Conservation (phyloP, 92 coral and sea anemone species). For the Phenganax marumi region DNA sequence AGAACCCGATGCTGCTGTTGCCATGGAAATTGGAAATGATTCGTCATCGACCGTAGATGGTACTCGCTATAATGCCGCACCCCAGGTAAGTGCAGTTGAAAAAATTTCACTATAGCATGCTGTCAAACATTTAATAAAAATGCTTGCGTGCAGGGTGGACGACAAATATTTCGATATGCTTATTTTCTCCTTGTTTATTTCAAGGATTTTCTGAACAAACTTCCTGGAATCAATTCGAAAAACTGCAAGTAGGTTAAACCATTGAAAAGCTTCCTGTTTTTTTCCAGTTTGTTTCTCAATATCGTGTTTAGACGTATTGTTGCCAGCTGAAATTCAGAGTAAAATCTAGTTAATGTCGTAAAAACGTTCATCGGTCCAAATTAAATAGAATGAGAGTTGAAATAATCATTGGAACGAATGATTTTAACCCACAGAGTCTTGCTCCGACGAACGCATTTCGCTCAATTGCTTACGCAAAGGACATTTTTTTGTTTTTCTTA, state of each 20-base stretch:
- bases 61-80: constrained; percentile 69
- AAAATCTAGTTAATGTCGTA: no score
- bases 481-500: not conserved
- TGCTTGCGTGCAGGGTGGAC: not conserved
- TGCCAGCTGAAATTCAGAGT: not conserved
- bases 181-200: not conserved
- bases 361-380: no score
- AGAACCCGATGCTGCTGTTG: constrained; percentile 76
- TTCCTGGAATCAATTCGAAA: constrained; percentile 78
- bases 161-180: not conserved
- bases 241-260: constrained; percentile 64
- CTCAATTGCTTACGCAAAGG: no score
- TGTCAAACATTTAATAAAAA: not conserved
- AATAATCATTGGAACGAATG: no score
- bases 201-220: constrained; percentile 76
- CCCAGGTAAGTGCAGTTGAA: constrained; percentile 55
- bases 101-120: not conserved
- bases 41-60: constrained; percentile 57
- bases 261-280: not conserved
- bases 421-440: no score
- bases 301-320: not conserved
- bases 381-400: no score
- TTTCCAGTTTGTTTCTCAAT: not conserved
- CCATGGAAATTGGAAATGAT: constrained; percentile 73
- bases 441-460: no score